Evolutionary conservation across 2,113 vertebrate species (phyloP).

Genomic region (Pelusios castaneus): DNA sequence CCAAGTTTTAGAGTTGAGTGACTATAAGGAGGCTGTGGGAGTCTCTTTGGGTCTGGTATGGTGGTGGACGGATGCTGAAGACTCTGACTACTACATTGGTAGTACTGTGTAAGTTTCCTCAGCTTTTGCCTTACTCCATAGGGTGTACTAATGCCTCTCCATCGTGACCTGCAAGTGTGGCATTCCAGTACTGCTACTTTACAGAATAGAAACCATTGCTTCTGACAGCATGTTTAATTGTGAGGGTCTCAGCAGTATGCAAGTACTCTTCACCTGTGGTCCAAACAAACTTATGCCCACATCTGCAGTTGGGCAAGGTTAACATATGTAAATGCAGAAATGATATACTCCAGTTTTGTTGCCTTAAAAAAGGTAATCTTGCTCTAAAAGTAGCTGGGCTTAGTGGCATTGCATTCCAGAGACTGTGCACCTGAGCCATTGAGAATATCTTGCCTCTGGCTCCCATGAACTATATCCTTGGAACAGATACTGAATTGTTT

Average conservation of each 20-base stretch:
- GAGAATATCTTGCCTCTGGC: background rate
- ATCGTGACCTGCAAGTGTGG: background rate
- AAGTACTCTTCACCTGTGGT: background rate
- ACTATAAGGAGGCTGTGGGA: background rate
- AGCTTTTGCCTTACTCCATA: background rate
- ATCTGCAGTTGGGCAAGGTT: background rate
- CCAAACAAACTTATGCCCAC: background rate
- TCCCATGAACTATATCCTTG: rapidly evolving
- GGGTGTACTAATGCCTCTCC: background rate
- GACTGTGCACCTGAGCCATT: background rate
- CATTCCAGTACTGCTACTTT: background rate
- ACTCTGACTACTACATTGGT: background rate
- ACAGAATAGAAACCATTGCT: background rate
- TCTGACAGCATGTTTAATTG: background rate
- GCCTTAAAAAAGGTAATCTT: rapidly evolving
- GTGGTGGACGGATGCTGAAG: background rate
- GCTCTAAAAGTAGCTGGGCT: rapidly evolving
- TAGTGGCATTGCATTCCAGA: background rate
- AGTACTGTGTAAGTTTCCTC: background rate
- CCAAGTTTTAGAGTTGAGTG: background rate
- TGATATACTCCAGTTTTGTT: background rate
- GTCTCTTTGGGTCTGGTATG: background rate
- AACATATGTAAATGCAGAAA: rapidly evolving
- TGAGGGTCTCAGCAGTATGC: background rate
- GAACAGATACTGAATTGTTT: rapidly evolving